Percentiles rank a stretch among this genome's conserved stretches.
Conservation (phyloP, 2,113 vertebrate species). For the Seriola aureovittata region DNA sequence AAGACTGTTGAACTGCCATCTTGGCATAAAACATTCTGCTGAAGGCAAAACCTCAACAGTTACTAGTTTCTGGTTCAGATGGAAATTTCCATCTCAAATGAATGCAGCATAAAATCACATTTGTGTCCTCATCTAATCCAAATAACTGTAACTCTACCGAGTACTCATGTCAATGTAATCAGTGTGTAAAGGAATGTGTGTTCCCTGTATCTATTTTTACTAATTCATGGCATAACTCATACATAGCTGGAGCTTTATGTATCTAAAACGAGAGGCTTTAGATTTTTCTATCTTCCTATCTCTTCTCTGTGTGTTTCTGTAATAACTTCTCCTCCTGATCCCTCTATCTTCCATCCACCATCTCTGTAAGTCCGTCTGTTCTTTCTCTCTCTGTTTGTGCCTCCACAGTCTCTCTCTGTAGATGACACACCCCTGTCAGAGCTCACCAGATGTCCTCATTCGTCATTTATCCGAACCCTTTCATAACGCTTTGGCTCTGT, state of each 20-base stretch:
- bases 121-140: no score
- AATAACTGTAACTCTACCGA: no score
- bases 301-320: neutral
- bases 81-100: no score
- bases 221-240: no score
- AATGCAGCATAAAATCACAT: no score
- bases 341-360: slow-evolving; percentile 6
- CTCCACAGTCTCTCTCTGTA: slow-evolving; percentile 10
- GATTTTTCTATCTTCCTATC: no score
- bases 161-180: neutral
- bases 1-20: no score
- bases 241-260: neutral
- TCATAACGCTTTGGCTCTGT: slow-evolving; percentile 36
- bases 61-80: no score
- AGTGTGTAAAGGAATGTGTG: neutral
- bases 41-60: no score
- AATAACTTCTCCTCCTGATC: neutral
- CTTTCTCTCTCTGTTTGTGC: slow-evolving; percentile 2
- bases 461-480: slow-evolving; percentile 49
- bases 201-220: neutral
- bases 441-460: slow-evolving; percentile 59
- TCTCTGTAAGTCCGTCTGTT: slow-evolving; percentile 2
- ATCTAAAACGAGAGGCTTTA: no score
- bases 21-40: no score
- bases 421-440: slow-evolving; percentile 38